Conservation (phyloP, 2,797 vertebrate species). For the Oreonectes daqikongensis region DNA sequence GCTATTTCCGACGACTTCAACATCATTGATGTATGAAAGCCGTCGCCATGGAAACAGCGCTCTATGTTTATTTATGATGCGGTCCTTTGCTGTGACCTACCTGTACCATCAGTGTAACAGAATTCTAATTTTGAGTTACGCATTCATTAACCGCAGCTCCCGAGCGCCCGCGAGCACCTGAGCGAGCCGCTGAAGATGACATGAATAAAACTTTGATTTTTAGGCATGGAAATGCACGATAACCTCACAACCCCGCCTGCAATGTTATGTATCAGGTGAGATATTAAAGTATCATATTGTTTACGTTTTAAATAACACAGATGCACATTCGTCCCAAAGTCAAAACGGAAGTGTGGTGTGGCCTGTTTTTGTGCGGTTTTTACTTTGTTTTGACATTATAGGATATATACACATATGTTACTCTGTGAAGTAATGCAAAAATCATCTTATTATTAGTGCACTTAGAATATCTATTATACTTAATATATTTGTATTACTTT, state of each 20-base stretch:
- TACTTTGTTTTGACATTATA: not conserved
- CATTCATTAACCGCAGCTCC: constrained; percentile 9
- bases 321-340: no score
- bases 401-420: no score
- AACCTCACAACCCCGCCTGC: not conserved
- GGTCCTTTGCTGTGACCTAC: constrained; percentile 28
- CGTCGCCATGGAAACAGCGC: constrained; percentile 45
- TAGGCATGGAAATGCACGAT: not conserved
- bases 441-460: no score
- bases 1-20: constrained; percentile 35
- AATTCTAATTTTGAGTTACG: constrained; percentile 14
- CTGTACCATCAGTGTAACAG: constrained; percentile 6
- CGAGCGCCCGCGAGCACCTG: not conserved
- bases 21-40: constrained; percentile 21
- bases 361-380: not conserved
- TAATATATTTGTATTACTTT: no score
- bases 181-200: not conserved
- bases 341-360: no score
- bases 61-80: constrained; percentile 36
- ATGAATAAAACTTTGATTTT: not conserved
- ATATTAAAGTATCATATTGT: not conserved
- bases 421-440: no score
- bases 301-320: not conserved
- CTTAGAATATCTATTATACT: not conserved
- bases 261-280: not conserved